phyloP scores from a whole-genome alignment of 2,113 vertebrate species.

The Ceyx melanurus region DNA sequence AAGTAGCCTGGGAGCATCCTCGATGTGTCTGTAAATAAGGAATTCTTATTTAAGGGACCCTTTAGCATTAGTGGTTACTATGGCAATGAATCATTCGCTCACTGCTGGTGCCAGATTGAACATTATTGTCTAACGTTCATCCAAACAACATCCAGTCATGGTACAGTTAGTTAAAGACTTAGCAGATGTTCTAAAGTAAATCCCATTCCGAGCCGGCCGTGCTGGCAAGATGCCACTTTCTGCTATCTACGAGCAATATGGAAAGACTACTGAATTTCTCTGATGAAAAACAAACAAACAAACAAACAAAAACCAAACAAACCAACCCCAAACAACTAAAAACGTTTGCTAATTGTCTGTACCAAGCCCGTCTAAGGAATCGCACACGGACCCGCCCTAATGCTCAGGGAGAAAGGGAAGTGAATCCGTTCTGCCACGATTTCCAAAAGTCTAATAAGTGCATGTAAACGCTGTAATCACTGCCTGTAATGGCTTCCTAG shows the following conservation, averaged over 20 bases:
- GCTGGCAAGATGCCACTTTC: constrained; percentile 5
- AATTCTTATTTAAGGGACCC: constrained; percentile 75
- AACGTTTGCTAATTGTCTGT: constrained; percentile 34
- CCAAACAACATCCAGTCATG: neutral
- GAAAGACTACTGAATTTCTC: constrained; percentile 38
- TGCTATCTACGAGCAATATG: neutral
- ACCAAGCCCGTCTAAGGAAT: constrained; percentile 44
- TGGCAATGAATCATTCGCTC: constrained; percentile 64
- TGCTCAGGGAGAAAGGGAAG: neutral
- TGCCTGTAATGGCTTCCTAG: constrained; percentile 59
- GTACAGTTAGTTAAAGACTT: constrained; percentile 31
- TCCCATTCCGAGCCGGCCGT: neutral
- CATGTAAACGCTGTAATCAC: constrained; percentile 62
- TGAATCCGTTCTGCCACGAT: constrained; percentile 2
- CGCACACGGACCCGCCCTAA: constrained; percentile 25
- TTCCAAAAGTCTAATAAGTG: constrained; percentile 34
- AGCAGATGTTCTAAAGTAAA: constrained; percentile 59
- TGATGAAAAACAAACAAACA: neutral
- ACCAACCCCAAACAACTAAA: neutral
- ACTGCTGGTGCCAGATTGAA: constrained; percentile 50
- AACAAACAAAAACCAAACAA: neutral
- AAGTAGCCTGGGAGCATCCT: neutral
- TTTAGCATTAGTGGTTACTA: constrained; percentile 71
- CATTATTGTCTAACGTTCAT: constrained; percentile 8
- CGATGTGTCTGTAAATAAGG: constrained; percentile 52